A percentile compares a stretch with the other conserved stretches of the same genome.
These are phyloP conservation scores for Parus major DNA, from an alignment of 2,113 vertebrate genomes.

Conservation along the genomic window DNA sequence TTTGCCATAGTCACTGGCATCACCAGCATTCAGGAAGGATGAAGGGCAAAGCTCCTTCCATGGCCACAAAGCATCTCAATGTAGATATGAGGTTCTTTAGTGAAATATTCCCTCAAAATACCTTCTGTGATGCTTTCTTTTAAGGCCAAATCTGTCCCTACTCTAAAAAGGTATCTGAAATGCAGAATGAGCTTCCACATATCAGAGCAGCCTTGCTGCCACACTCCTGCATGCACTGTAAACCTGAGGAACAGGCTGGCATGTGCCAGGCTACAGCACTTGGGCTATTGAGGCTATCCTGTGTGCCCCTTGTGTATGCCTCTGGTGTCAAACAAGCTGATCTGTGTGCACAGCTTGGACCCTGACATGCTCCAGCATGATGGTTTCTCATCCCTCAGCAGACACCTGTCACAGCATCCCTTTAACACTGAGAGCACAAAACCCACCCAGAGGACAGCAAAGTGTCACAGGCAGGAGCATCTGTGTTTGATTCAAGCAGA, in stretches of 20 bases:
- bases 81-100: background rate
- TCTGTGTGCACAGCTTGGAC: background rate
- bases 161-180: background rate
- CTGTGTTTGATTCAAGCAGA: background rate
- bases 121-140: background rate
- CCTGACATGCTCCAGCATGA: background rate
- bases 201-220: background rate
- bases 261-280: background rate
- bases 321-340: background rate
- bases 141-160: background rate
- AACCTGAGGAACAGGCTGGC: too few species aligned
- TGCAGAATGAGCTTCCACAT: background rate
- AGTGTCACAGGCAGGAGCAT: background rate
- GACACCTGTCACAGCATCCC: background rate
- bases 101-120: background rate
- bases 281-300: fast-evolving
- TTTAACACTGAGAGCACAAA: background rate
- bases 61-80: background rate
- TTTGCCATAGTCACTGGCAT: background rate
- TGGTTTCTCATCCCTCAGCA: background rate
- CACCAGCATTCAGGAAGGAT: background rate
- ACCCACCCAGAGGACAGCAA: background rate
- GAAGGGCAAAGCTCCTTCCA: background rate
- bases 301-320: fast-evolving
- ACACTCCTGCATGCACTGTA: fast-evolving